These are phyloP conservation scores for Ephestia elutella DNA, from an alignment of 1,140 invertebrate species.

Conservation along the genomic window DNA sequence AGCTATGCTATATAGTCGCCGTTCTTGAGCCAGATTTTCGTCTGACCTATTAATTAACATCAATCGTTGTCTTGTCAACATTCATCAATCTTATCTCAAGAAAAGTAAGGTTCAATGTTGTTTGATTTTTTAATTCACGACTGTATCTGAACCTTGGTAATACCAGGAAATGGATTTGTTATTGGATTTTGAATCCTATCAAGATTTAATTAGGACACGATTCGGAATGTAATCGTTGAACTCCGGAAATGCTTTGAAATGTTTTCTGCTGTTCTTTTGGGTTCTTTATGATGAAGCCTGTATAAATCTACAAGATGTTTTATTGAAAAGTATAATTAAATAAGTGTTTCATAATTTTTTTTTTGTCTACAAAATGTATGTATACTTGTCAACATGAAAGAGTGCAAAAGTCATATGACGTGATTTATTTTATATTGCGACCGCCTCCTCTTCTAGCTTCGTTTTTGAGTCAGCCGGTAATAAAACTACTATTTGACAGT, in stretches of 20 bases:
- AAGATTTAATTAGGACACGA: background rate
- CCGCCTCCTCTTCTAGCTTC: too few relatives aligned
- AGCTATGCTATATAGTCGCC: too few relatives aligned
- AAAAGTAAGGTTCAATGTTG: background rate
- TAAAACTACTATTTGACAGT: too few relatives aligned
- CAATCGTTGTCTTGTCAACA: background rate
- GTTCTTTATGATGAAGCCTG: background rate
- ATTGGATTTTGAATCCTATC: background rate
- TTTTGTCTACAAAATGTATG: too few relatives aligned
- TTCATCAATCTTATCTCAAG: background rate
- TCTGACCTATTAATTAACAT: conserved; percentile 22
- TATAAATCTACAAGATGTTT: background rate
- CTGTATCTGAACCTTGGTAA: conserved; percentile 3
- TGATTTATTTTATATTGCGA: too few relatives aligned
- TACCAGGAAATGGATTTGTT: background rate
- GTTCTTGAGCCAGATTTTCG: conserved; percentile 24
- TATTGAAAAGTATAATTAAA: too few relatives aligned
- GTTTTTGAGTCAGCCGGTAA: too few relatives aligned
- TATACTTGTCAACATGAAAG: too few relatives aligned
- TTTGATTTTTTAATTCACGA: background rate
- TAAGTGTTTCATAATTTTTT: too few relatives aligned
- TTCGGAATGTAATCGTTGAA: background rate
- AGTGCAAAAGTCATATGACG: too few relatives aligned
- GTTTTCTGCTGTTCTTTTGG: background rate
- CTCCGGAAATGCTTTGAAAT: background rate